Evolutionary conservation across 2,888 invertebrate species (phyloP).

Genomic region (Proisotoma minuta): DNA sequence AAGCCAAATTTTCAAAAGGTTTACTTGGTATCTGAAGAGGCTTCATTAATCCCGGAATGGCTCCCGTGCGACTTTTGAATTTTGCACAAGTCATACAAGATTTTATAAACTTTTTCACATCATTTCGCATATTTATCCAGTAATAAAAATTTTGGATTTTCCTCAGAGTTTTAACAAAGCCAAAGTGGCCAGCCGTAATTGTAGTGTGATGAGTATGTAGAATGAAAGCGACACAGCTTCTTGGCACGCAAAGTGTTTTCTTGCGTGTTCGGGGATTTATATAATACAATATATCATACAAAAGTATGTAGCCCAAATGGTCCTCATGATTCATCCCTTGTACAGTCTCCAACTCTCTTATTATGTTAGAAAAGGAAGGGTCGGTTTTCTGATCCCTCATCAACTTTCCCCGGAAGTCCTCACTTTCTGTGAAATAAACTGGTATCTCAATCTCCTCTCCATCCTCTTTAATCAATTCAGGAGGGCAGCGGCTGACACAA

Average conservation of each 20-base stretch:
- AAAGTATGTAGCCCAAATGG: background rate
- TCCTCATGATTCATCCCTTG: background rate
- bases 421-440: background rate
- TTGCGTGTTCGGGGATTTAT: background rate
- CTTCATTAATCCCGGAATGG: too few relatives aligned
- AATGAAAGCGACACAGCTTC: too few relatives aligned
- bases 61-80: background rate
- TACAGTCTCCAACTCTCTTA: background rate
- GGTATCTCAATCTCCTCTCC: background rate
- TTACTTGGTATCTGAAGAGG: too few relatives aligned
- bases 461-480: background rate
- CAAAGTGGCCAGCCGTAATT: background rate
- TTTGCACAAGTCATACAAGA: background rate
- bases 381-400: background rate
- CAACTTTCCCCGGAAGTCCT: background rate
- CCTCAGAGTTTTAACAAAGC: background rate
- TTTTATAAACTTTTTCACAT: background rate
- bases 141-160: background rate
- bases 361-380: background rate
- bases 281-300: background rate
- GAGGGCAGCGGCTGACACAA: background rate
- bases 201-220: too few relatives aligned
- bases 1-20: background rate
- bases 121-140: background rate
- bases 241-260: background rate